phyloP scores from a whole-genome alignment of 2,888 invertebrate species.

The Gastracanthus pulcherrimus region DNA sequence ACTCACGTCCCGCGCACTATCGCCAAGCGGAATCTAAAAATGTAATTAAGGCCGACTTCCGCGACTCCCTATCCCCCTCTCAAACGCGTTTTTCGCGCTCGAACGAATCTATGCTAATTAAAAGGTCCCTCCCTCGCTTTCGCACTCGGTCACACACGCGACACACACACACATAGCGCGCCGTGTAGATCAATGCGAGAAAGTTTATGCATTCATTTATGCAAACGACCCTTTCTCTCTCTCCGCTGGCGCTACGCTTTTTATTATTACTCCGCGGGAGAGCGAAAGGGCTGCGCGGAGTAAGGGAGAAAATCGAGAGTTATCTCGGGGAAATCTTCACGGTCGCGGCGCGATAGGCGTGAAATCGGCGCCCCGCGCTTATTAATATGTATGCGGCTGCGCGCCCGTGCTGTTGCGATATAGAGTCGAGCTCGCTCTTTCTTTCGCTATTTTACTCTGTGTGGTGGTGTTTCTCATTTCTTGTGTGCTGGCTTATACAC shows the following conservation, averaged over 20 bases:
- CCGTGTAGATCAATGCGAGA: conserved; percentile 61
- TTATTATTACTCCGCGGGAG: conserved; percentile 33
- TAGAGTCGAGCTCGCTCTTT: not conserved
- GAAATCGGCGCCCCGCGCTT: conserved; percentile 70
- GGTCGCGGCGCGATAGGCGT: conserved; percentile 73
- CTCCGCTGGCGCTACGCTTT: not conserved
- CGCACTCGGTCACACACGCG: conserved; percentile 28
- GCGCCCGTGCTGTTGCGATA: too few species aligned
- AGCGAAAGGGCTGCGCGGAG: not conserved
- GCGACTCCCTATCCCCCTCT: not conserved
- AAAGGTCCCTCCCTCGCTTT: too few species aligned
- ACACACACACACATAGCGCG: conserved; percentile 12
- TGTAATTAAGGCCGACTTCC: conserved; percentile 39
- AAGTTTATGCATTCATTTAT: conserved; percentile 64
- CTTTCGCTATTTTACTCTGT: not conserved
- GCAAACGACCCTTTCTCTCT: conserved; percentile 58
- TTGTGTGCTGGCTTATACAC: not conserved
- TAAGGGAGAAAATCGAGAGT: conserved; percentile 61
- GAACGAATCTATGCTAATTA: conserved; percentile 46
- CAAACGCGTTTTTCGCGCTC: conserved; percentile 3
- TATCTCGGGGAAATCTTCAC: conserved; percentile 73
- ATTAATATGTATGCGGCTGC: conserved; percentile 71
- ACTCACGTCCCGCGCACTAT: conserved; percentile 24
- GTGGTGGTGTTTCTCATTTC: not conserved
- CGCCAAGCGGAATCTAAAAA: conserved; percentile 30